phyloP scores from a whole-genome alignment of 2,888 invertebrate species.

The Cephus runcator region DNA sequence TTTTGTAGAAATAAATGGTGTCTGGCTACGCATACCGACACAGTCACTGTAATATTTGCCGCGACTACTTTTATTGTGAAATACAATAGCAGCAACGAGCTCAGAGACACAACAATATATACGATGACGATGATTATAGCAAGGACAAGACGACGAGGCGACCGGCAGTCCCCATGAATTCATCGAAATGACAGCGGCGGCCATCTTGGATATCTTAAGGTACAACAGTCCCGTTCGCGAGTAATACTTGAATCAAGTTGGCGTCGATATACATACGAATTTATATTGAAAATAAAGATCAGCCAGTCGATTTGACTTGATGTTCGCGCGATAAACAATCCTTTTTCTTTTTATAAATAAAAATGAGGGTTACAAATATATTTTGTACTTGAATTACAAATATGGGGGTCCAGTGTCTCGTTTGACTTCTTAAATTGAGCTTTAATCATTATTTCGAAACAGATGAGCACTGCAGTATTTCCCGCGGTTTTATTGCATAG shows the following conservation, averaged over 20 bases:
- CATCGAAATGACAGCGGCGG: not conserved
- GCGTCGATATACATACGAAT: not conserved
- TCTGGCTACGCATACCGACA: not conserved
- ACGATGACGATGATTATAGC: not conserved
- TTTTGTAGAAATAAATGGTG: not conserved
- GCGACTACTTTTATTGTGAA: not conserved
- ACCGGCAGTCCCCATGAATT: not conserved
- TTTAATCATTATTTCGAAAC: not conserved
- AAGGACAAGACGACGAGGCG: not conserved
- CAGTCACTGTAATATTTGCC: not conserved
- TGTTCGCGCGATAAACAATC: no score
- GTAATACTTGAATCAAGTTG: not conserved
- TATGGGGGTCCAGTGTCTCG: not conserved
- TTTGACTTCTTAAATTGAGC: not conserved
- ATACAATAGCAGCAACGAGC: not conserved
- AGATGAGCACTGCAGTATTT: not conserved
- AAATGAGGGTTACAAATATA: not conserved
- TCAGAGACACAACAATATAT: not conserved
- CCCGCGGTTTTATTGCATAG: constrained; percentile 4
- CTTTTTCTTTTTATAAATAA: not conserved
- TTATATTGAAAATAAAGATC: not conserved
- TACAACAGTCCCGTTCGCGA: not conserved
- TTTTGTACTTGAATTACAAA: not conserved
- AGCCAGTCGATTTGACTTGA: not conserved
- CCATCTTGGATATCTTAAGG: not conserved